Conservation (phyloP, 2,113 vertebrate genomes). For the Irena cyanogastra region DNA sequence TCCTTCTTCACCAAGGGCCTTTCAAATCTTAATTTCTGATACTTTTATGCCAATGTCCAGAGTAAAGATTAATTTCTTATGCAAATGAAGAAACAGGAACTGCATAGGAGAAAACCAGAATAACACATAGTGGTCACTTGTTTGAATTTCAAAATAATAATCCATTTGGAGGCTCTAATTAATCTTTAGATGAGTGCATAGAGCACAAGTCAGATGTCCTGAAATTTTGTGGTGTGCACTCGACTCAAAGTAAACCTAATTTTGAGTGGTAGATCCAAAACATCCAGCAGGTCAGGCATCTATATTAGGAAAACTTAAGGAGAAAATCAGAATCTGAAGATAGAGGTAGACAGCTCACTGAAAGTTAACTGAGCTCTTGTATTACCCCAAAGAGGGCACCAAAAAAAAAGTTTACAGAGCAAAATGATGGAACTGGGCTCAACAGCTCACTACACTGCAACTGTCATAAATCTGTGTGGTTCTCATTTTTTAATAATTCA, state of each 20-base stretch:
- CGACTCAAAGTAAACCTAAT: neutral
- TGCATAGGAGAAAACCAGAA: neutral
- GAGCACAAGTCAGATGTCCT: neutral
- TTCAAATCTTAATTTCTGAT: neutral
- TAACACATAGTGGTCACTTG: neutral
- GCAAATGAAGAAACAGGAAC: neutral
- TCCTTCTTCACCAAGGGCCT: neutral
- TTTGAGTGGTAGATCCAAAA: neutral
- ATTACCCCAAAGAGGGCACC: neutral
- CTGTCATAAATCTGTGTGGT: neutral
- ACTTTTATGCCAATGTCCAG: neutral
- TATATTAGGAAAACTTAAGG: neutral
- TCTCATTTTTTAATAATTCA: neutral
- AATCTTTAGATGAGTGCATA: neutral
- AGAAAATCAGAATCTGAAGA: neutral
- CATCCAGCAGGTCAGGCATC: accelerated
- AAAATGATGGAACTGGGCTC: neutral
- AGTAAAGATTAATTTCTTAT: neutral
- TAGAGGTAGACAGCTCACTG: neutral
- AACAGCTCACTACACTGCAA: too few relatives aligned
- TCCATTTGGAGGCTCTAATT: neutral
- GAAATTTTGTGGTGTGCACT: neutral
- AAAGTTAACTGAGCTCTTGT: neutral
- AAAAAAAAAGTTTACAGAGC: neutral
- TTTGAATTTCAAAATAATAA: neutral